Base-by-base conservation (phyloP, 1,140 invertebrate genomes). In the Amyelois transitella region DNA sequence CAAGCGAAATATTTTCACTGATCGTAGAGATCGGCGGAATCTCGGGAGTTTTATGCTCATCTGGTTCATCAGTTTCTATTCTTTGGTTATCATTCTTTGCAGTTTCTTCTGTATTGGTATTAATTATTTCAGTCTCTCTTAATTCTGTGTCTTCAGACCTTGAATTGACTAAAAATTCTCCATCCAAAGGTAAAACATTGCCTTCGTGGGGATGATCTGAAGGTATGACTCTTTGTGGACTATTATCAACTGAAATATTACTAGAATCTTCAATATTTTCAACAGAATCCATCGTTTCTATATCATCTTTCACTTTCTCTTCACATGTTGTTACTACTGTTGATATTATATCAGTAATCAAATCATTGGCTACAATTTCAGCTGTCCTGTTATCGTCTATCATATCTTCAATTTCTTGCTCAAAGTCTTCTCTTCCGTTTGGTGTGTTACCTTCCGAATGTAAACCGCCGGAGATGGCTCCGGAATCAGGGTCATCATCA, bases 11-110 rank as follows among this genome's bases (percentile, higher is more conserved):
- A 60, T 89, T 89, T 55, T 94, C 93, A 90, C 92, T 93, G 75
- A 93, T 92, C 69, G 92, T 93, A 61, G 92, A 93, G 88, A 94
- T 93, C 64, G 92, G 92, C 75, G 92, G 90, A 62, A 93, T 93
- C 88, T 92, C 92, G 66, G 91, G 90, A 60, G 90, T 88, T 69
- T 89, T 90, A 77, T 90, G 88, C 55, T 82, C 83, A 79, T 90
- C 81, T 70, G 77, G 70, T 86, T 88, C 60, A 60, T 72, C 63
- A 3, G 32, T 58, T 56, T 79, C 80, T 51, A 81, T 59, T 73
- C 72, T 82, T 64, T 81, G 71, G 57, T 62, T 74, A 64, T 85
- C 82, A 51, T 84, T 86, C 60, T 86, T 88, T 10, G 72, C 64
- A 66, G 81, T 86, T 65, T 88, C 85, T 64, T 77, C 79, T 6